Base-by-base conservation (phyloP, 2,888 invertebrate genomes). In the Callyntrura guangdongensis region DNA sequence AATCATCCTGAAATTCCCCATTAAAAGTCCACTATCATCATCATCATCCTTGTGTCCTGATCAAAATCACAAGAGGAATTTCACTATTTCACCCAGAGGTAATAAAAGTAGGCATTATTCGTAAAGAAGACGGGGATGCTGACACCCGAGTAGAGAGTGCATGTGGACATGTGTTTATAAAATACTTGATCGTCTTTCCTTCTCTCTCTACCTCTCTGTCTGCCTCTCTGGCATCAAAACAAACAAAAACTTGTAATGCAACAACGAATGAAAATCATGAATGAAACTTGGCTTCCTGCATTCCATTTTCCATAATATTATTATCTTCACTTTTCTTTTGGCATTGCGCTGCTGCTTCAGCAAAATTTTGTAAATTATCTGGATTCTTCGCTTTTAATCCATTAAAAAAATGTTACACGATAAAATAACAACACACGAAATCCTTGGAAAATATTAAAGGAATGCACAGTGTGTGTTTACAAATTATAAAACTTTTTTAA, bases 61-160 rank as follows among this genome's bases (percentile, higher is more conserved):
- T 77, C 77, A 77, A 20, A 49, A 77, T 77, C 47, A 14, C 77
- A 47, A 47, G 22, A 49, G 53, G 53, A 77, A 49, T 77, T 77
- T n/a, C n/a, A n/a, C n/a, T n/a, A n/a, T n/a, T n/a, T 53, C 77
- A 77, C 77, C 77, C 53, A 77, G 77, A 49, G 77, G 77, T 77
- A 20, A 77, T 20, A 77, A 3, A 77, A 36, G n/a, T n/a, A 69
- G n/a, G 36, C 49, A 49, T 77, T n/a, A 49, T 12, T 47, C 11
- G n/a, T 77, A 20, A 49, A 20, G 36, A n/a, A 27, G n/a, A n/a
- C n/a, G n/a, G 14, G 25, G 74, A 12, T 74, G 74, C 45, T 74
- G 74, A 64, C n/a, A n/a, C n/a, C n/a, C n/a, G n/a, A n/a, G n/a
- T 64, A 9, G 22, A 64, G 20, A 11, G 14, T 22, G 22, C 22